phyloP scores from a whole-genome alignment of 2,888 invertebrate species.

The Brenthis hecate region DNA sequence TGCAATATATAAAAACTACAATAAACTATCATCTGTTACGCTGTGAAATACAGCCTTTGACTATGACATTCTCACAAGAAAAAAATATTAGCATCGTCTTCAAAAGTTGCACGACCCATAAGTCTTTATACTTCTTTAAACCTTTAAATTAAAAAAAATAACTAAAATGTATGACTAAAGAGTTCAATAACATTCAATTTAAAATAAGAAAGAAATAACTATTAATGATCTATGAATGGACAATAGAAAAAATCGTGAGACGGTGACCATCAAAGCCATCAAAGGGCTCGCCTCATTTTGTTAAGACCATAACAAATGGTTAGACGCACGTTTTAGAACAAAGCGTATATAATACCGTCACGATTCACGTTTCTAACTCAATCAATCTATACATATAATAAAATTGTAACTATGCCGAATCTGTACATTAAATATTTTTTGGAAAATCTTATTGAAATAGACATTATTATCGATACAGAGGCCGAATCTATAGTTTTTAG shows the following conservation, averaged over 20 bases:
- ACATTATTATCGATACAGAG: too few relatives aligned
- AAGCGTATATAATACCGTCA: too few relatives aligned
- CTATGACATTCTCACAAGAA: background rate
- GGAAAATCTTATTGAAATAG: too few relatives aligned
- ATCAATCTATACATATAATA: too few relatives aligned
- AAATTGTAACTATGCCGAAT: too few relatives aligned
- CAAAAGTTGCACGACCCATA: too few relatives aligned
- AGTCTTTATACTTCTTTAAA: too few relatives aligned
- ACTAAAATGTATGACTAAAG: background rate
- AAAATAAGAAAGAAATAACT: background rate
- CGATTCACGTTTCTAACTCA: too few relatives aligned
- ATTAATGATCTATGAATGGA: background rate
- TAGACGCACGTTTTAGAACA: background rate
- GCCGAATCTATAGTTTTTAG: too few relatives aligned
- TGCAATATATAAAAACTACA: background rate
- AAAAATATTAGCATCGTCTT: background rate
- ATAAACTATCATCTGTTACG: constrained; percentile 13
- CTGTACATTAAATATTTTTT: too few relatives aligned
- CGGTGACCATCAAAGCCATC: background rate
- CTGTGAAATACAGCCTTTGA: background rate
- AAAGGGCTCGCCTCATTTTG: background rate
- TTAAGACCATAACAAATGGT: background rate
- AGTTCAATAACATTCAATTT: background rate
- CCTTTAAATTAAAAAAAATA: too few relatives aligned
- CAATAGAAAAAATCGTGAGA: constrained; percentile 15